phyloP scores from a whole-genome alignment of 2,113 vertebrate genomes.

The Rhadina sibilatrix region DNA sequence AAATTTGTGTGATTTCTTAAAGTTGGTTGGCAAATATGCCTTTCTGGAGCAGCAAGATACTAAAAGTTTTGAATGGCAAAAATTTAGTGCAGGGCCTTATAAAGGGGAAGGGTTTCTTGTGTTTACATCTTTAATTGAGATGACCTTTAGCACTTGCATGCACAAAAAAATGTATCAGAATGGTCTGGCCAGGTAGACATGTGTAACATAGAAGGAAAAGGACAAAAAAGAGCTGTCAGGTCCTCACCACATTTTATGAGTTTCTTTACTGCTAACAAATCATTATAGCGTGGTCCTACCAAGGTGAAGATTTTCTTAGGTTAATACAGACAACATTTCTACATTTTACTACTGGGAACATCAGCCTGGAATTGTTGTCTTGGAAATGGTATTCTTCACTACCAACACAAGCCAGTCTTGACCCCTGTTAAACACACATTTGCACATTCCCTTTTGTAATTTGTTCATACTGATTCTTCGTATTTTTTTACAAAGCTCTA shows the following conservation, averaged over 20 bases:
- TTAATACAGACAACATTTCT: not conserved
- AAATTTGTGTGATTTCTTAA: not conserved
- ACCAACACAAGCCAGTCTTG: not conserved
- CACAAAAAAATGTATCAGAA: not conserved
- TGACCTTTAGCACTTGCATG: not conserved
- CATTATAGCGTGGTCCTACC: not conserved
- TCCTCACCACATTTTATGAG: not conserved
- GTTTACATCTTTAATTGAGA: not conserved
- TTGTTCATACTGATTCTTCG: fast-evolving
- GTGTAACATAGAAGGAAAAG: not conserved
- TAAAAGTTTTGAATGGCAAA: not conserved
- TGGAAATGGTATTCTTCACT: not conserved
- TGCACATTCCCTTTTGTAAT: not conserved
- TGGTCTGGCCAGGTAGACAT: not conserved
- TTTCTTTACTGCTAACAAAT: not conserved
- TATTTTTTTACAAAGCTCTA: not conserved
- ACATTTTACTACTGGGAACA: not conserved
- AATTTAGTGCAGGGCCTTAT: not conserved
- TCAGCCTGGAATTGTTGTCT: not conserved
- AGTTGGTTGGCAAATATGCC: not conserved
- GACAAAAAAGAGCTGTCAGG: not conserved
- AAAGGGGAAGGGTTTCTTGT: fast-evolving
- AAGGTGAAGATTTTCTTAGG: not conserved
- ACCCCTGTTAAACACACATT: not conserved
- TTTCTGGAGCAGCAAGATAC: not conserved